Evolutionary conservation across 2,888 invertebrate genomes (phyloP).

Genomic region (Endotricha flammealis): DNA sequence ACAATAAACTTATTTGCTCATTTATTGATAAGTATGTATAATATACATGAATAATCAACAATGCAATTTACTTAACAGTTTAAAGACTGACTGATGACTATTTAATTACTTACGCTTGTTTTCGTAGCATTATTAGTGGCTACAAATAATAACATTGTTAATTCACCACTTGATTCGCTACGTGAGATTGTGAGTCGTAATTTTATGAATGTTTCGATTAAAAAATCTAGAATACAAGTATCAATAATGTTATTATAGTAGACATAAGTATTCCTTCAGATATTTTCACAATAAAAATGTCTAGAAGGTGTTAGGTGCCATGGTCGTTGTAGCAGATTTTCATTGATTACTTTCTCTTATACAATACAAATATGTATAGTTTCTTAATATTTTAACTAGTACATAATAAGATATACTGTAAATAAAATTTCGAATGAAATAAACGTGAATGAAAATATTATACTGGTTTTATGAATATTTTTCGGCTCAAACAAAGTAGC

Average conservation of each 20-base stretch:
- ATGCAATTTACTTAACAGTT: slow-evolving; percentile 39
- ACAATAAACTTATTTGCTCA: slow-evolving; percentile 15
- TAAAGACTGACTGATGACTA: slow-evolving; percentile 38
- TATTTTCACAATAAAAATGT: slow-evolving; percentile 15
- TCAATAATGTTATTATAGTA: neutral
- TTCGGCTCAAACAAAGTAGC: no score
- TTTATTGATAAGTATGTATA: slow-evolving; percentile 32
- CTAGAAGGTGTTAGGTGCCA: slow-evolving; percentile 23
- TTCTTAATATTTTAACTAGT: slow-evolving; percentile 8
- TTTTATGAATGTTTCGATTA: slow-evolving; percentile 7
- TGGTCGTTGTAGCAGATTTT: slow-evolving; percentile 14
- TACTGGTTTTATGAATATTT: no score
- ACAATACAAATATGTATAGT: slow-evolving; percentile 11
- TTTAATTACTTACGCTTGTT: neutral
- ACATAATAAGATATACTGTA: slow-evolving; percentile 6
- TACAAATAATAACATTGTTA: neutral
- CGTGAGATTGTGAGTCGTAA: slow-evolving; percentile 20
- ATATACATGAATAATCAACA: slow-evolving; percentile 40
- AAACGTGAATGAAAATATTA: neutral
- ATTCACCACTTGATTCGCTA: slow-evolving; percentile 17
- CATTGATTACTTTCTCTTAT: slow-evolving; percentile 3
- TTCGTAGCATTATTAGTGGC: slow-evolving; percentile 5
- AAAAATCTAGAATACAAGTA: neutral
- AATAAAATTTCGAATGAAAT: slow-evolving; percentile 1
- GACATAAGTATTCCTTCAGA: slow-evolving; percentile 14